These are phyloP conservation scores for Orchestes rusci DNA, from an alignment of 2,888 invertebrate genomes.

Conservation along the genomic window DNA sequence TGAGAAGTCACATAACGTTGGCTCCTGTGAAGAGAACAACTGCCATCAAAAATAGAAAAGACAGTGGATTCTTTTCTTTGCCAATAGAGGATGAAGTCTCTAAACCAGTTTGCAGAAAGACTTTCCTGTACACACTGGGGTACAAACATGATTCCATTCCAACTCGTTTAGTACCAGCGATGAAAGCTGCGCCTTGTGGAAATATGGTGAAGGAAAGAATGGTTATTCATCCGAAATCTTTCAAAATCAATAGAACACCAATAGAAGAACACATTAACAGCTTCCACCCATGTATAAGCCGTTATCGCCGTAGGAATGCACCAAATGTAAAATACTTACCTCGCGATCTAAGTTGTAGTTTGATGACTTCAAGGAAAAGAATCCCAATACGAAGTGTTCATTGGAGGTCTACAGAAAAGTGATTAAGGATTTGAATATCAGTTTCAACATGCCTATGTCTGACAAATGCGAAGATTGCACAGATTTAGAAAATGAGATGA, in stretches of 20 bases:
- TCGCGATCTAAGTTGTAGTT: background rate
- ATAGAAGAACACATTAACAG: background rate
- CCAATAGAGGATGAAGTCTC: background rate
- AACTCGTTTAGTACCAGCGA: conserved; percentile 15
- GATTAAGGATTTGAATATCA: conserved; percentile 7
- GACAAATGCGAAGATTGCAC: conserved; percentile 12
- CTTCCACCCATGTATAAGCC: background rate
- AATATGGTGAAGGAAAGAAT: background rate
- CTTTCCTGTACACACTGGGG: conserved; percentile 17
- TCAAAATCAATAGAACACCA: background rate
- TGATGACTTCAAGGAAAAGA: background rate
- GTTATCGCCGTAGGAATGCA: background rate
- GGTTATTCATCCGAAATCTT: background rate
- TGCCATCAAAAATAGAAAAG: background rate
- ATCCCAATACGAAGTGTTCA: background rate
- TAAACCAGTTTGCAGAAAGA: conserved; percentile 8
- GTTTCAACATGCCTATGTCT: conserved; percentile 3
- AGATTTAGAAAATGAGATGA: conserved; percentile 3
- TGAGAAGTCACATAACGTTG: background rate
- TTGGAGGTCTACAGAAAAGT: conserved; percentile 9
- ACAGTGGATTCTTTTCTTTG: background rate
- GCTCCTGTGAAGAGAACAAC: background rate
- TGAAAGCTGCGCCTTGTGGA: conserved; percentile 7
- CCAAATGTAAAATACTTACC: background rate
- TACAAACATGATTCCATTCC: conserved; percentile 21